These are phyloP conservation scores for Argyrosomus regius DNA, from an alignment of 2,797 vertebrate species.

Conservation along the genomic window DNA sequence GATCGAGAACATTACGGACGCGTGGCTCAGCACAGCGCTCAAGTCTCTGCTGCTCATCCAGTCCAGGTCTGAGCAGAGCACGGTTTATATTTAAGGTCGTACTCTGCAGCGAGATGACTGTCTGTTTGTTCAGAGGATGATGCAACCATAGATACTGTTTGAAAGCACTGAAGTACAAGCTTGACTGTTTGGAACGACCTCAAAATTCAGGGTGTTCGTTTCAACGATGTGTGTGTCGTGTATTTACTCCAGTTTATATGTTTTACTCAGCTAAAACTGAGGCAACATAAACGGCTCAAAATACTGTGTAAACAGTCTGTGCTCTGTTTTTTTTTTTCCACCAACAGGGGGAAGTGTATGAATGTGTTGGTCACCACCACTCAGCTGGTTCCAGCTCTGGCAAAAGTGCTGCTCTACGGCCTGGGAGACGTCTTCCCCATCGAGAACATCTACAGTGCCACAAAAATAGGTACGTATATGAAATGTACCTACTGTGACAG, in stretches of 20 bases:
- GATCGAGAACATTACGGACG: conserved; percentile 95
- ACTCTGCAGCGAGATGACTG: not conserved
- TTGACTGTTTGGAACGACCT: not conserved
- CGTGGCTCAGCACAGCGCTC: conserved; percentile 95
- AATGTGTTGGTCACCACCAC: conserved; percentile 98
- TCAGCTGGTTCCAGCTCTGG: conserved; percentile 96
- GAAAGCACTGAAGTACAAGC: not conserved
- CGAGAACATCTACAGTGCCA: conserved; percentile 99
- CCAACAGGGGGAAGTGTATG: conserved; percentile 93
- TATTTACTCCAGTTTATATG: not conserved
- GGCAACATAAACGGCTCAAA: not conserved
- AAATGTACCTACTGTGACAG: too few species aligned
- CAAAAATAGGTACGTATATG: conserved; percentile 92
- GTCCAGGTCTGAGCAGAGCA: conserved; percentile 87
- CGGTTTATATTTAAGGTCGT: not conserved
- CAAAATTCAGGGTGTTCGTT: not conserved
- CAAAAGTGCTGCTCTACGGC: conserved; percentile 97
- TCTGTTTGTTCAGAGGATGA: not conserved
- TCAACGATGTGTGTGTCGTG: not conserved
- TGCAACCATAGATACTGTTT: rapidly evolving
- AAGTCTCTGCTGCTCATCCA: conserved; percentile 97
- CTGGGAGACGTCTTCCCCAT: conserved; percentile 96
- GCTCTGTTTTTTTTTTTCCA: conserved; percentile 5
- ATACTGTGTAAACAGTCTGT: not conserved
- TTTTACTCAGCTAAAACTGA: not conserved